Evolutionary conservation across 2,888 invertebrate genomes (phyloP).

Genomic region (Digitonthophagus gazella): DNA sequence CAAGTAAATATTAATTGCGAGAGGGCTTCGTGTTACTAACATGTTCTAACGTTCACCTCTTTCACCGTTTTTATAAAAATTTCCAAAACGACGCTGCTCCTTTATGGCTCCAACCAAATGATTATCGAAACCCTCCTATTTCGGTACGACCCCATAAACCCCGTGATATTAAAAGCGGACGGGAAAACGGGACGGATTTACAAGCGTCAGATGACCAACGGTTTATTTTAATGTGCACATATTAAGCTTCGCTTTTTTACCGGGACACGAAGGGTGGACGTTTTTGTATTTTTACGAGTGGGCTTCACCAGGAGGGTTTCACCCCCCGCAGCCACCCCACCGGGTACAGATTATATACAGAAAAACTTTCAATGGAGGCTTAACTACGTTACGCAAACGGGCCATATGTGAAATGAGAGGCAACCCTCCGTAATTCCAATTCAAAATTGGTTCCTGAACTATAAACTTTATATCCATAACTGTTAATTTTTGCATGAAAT

Average conservation of each 20-base stretch:
- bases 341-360: neutral
- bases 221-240: slow-evolving; percentile 34
- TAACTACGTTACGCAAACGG: neutral
- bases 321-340: slow-evolving; percentile 12
- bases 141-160: neutral
- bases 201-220: slow-evolving; percentile 24
- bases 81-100: no score
- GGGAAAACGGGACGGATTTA: neutral
- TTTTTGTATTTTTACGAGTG: slow-evolving; percentile 35
- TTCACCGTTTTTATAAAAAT: no score
- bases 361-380: neutral
- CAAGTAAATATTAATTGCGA: neutral
- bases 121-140: neutral
- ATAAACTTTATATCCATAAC: no score
- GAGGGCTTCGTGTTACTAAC: neutral
- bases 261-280: slow-evolving; percentile 33
- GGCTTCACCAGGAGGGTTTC: slow-evolving; percentile 28
- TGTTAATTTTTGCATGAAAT: no score
- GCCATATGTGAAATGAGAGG: neutral
- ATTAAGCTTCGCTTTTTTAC: slow-evolving; percentile 33
- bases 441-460: neutral
- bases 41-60: no score
- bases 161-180: neutral
- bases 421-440: neutral
- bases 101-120: no score